Evolutionary conservation across 2,888 invertebrate genomes (phyloP), one percentile per base, ranked within the genome.

Genomic region (Xanthia icteritia): DNA sequence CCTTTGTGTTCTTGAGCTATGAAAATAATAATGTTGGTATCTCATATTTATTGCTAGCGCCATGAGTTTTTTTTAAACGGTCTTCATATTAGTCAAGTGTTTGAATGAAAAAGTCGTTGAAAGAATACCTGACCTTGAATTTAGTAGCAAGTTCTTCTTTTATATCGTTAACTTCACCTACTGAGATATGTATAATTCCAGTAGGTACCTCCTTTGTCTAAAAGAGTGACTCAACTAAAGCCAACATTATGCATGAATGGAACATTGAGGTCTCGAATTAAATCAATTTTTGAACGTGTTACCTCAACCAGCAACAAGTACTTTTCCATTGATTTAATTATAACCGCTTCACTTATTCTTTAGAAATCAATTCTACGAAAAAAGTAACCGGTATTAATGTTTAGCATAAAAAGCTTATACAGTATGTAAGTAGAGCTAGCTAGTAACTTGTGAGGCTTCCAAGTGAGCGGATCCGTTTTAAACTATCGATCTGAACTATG

Each of bases 311-410:
- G 23, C 61, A 64, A 66, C 39, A 54, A 71, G 69, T 79, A 71
- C 67, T 69, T 84, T 84, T 81, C 78, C 68, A 84, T 82, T 77
- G 74, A 86, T 82, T 87, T 64, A 83, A 79, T 86, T 86, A 82
- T 56, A 78, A 56, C 17, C 71, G 83, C 83, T 82, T 86, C 83
- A 79, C 75, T 86, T 79, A 79, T 79, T 78, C 73, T 68, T 77
- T 81, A 82, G 86, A 88, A 86, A 88, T 88, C 64, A 76, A 76
- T 85, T 84, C 83, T 73, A 77, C 69, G 85, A 86, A 83, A 81
- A 79, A 73, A 72, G 20, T 74, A 77, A 88, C 85, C 80, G 79
- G 84, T 77, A 82, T 76, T 36, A 42, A 69, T 76, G 74, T 71
- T 73, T 48, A 76, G 66, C 67, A 78, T 84, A 81, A 79, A 85